These are phyloP conservation scores for Cataglyphis livida DNA, from an alignment of 2,888 invertebrate genomes.

Conservation along the genomic window DNA sequence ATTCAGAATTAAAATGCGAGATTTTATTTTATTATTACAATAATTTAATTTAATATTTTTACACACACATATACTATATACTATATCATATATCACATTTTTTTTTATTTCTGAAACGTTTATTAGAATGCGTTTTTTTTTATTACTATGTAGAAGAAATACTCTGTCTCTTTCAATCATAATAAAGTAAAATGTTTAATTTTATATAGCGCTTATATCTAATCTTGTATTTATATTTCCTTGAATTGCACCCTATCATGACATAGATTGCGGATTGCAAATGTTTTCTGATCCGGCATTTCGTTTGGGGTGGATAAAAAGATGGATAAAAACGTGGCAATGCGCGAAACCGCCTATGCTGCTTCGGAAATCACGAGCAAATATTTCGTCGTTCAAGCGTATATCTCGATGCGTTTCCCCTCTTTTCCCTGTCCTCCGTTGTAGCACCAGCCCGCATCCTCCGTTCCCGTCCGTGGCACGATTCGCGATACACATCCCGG, in stretches of 20 bases:
- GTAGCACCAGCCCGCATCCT: slow-evolving; percentile 11
- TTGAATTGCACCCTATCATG: neutral
- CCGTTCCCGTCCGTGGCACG: slow-evolving; percentile 15
- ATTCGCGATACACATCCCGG: slow-evolving; percentile 68
- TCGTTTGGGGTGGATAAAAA: slow-evolving; percentile 25
- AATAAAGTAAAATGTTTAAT: slow-evolving; percentile 20
- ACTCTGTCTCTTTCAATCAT: neutral
- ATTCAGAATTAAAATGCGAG: neutral
- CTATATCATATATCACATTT: too few species aligned
- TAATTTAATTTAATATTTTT: neutral
- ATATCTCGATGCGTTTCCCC: slow-evolving; percentile 62
- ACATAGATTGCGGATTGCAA: slow-evolving; percentile 5
- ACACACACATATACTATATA: too few species aligned
- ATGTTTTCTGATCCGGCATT: slow-evolving; percentile 28
- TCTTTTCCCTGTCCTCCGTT: slow-evolving; percentile 12
- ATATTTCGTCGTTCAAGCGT: slow-evolving; percentile 62
- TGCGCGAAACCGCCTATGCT: slow-evolving; percentile 50
- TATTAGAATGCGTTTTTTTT: neutral
- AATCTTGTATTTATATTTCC: neutral
- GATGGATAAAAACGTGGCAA: slow-evolving; percentile 35
- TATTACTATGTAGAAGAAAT: neutral
- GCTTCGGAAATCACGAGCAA: slow-evolving; percentile 66
- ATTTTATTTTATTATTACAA: neutral
- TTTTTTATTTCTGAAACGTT: neutral
- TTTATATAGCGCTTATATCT: neutral